These are phyloP conservation scores for Mamestra configurata DNA, from an alignment of 1,140 invertebrate genomes.

Conservation along the genomic window DNA sequence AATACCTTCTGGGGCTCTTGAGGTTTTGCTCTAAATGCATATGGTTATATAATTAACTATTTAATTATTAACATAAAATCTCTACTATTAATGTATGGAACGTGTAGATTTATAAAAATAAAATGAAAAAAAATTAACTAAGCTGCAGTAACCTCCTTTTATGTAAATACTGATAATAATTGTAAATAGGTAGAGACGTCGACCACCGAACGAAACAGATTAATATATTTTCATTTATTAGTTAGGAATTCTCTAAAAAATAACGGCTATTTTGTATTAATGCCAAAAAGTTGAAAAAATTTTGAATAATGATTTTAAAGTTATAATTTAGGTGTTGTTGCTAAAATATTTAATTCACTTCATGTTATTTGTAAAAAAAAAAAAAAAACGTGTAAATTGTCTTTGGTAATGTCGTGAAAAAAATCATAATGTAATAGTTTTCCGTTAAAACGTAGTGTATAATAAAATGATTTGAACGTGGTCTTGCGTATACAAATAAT, in stretches of 20 bases:
- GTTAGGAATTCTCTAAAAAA: neutral
- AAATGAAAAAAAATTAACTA: constrained; percentile 3
- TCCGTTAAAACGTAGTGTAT: neutral
- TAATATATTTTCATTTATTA: constrained; percentile 51
- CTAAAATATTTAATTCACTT: constrained; percentile 2
- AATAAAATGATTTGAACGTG: constrained; percentile 12
- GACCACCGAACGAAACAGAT: constrained; percentile 57
- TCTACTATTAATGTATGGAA: constrained; percentile 12
- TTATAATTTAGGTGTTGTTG: constrained; percentile 29
- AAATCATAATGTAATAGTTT: constrained; percentile 4
- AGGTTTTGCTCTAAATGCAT: too few relatives aligned
- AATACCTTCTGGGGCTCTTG: too few relatives aligned
- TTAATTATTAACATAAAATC: too few relatives aligned
- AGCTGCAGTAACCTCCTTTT: neutral
- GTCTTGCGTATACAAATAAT: constrained; percentile 1
- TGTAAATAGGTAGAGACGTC: constrained; percentile 56
- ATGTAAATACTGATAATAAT: constrained; percentile 31
- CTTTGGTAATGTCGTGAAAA: neutral
- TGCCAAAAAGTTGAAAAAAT: constrained; percentile 42
- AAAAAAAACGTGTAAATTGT: neutral
- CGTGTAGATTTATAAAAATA: neutral
- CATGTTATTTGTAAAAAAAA: neutral
- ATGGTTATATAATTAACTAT: too few relatives aligned
- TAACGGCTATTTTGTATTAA: constrained; percentile 37
- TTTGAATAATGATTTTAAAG: constrained; percentile 43